These are phyloP conservation scores for Hesperophylax magnus DNA, from an alignment of 1,140 invertebrate genomes.

Conservation along the genomic window DNA sequence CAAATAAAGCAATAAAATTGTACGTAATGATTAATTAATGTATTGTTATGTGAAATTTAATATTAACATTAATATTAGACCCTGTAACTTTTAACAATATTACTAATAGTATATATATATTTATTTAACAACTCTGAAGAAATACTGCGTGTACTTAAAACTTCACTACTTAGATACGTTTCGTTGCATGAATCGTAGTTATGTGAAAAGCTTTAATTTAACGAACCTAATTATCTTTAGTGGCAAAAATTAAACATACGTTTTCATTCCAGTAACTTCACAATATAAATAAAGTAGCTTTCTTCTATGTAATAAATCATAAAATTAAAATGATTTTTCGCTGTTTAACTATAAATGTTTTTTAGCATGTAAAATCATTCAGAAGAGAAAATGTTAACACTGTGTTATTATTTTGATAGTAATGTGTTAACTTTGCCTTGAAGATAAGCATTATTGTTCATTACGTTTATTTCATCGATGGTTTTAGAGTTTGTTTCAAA, in stretches of 20 bases:
- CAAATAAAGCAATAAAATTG: conserved; percentile 16
- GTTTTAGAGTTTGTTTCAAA: too few species aligned
- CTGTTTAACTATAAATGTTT: too few species aligned
- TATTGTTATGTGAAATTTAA: conserved; percentile 37
- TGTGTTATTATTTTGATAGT: too few species aligned
- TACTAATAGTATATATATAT: conserved; percentile 12
- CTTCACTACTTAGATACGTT: conserved; percentile 11
- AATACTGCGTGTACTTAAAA: conserved; percentile 30
- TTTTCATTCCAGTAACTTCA: neutral
- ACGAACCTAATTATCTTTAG: neutral
- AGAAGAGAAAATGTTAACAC: too few species aligned
- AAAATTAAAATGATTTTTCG: too few species aligned
- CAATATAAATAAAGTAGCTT: too few species aligned
- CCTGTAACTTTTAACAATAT: conserved; percentile 22
- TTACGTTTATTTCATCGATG: too few species aligned
- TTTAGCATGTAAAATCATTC: too few species aligned
- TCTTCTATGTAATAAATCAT: too few species aligned
- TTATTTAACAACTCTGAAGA: conserved; percentile 20
- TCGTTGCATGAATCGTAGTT: conserved; percentile 9
- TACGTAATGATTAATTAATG: conserved; percentile 23
- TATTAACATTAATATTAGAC: conserved; percentile 25
- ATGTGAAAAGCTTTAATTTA: conserved; percentile 3
- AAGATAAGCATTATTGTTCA: too few species aligned
- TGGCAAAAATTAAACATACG: neutral
- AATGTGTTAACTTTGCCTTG: too few species aligned